Conservation (phyloP, 1,140 invertebrate genomes). For the Drosophila bipectinata region DNA sequence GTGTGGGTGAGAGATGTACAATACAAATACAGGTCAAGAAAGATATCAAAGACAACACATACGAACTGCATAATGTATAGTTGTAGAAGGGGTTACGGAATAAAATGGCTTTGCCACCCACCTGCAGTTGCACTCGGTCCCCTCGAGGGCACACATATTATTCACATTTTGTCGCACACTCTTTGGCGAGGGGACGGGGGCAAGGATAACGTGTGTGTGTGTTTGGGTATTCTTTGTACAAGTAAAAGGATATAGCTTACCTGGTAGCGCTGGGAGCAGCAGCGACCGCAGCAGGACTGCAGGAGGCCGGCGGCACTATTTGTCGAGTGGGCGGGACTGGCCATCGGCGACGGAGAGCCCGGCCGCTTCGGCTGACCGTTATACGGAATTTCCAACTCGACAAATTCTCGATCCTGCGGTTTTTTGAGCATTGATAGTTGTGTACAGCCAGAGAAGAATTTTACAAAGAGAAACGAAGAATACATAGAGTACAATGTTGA, state of each 20-base stretch:
- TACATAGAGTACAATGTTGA: conserved; percentile 77
- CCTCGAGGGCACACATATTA: conserved; percentile 7
- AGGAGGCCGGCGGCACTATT: conserved; percentile 90
- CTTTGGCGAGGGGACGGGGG: background rate
- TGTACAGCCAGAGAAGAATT: conserved; percentile 76
- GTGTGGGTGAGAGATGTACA: background rate
- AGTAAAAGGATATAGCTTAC: conserved; percentile 84
- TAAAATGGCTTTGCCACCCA: conserved; percentile 48
- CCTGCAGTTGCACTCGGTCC: conserved; percentile 43
- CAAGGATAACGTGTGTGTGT: conserved; percentile 4
- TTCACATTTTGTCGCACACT: background rate
- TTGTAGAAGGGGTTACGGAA: conserved; percentile 17
- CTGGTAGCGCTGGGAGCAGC: conserved; percentile 95
- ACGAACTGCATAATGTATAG: conserved; percentile 20
- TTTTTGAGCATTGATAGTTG: conserved; percentile 66
- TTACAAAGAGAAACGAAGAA: conserved; percentile 80
- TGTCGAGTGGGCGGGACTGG: conserved; percentile 93
- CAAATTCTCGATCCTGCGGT: conserved; percentile 96
- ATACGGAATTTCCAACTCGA: conserved; percentile 97
- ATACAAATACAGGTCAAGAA: conserved; percentile 53
- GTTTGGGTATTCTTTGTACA: conserved; percentile 17
- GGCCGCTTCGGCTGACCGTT: conserved; percentile 96
- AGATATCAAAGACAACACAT: conserved; percentile 47
- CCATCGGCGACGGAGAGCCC: conserved; percentile 92
- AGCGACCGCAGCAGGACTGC: conserved; percentile 92